Conservation (phyloP, 2,797 vertebrate genomes). For the Rhinogobio ventralis region DNA sequence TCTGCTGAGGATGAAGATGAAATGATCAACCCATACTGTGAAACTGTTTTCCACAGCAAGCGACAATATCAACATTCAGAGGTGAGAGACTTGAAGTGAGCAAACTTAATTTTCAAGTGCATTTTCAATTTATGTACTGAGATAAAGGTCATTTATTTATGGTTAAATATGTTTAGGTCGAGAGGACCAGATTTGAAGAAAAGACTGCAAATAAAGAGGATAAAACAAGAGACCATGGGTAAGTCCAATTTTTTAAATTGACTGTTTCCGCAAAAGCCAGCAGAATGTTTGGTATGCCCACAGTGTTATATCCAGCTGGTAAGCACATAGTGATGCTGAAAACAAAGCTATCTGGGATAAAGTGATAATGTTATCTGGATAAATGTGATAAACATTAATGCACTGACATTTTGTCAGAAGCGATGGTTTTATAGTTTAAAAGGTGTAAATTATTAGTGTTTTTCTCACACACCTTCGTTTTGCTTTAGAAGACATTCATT, state of each 20-base stretch:
- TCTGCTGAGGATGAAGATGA: conserved; percentile 76
- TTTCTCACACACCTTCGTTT: too few species aligned
- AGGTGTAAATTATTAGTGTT: too few species aligned
- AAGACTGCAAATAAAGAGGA: conserved; percentile 59
- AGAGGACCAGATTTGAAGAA: conserved; percentile 61
- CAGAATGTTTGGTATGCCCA: not conserved
- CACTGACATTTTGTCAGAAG: too few species aligned
- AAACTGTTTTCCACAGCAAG: conserved; percentile 82
- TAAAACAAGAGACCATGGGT: conserved; percentile 72
- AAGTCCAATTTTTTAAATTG: conserved; percentile 52
- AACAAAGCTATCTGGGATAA: not conserved
- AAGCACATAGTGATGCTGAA: not conserved
- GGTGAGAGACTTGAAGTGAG: conserved; percentile 65
- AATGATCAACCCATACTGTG: conserved; percentile 89
- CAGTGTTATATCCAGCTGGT: not conserved
- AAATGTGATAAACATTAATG: not conserved
- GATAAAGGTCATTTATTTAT: not conserved
- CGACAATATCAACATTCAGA: conserved; percentile 65
- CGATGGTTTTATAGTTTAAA: too few species aligned
- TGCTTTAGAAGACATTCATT: too few species aligned
- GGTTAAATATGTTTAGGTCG: conserved; percentile 59
- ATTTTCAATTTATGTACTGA: not conserved
- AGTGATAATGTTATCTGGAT: not conserved
- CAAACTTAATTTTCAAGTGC: not conserved
- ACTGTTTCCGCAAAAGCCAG: not conserved